Evolutionary conservation across 2,113 vertebrate genomes (phyloP).

Genomic region (Alligator sinensis): DNA sequence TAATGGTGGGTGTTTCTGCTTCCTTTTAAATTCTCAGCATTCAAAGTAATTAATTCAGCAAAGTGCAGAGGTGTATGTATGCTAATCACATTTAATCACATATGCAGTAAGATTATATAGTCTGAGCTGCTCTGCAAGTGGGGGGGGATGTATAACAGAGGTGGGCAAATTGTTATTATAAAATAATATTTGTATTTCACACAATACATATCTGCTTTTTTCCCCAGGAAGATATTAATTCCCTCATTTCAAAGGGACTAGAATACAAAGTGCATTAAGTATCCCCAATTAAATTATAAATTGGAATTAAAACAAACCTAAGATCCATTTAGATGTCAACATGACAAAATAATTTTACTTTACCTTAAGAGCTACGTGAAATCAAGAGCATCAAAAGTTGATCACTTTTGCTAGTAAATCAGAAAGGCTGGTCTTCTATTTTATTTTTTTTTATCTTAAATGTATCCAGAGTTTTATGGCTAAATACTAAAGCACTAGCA

Average conservation of each 20-base stretch:
- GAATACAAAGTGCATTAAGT: not conserved
- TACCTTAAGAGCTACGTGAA: not conserved
- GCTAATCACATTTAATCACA: not conserved
- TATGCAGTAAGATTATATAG: not conserved
- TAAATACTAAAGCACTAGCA: conserved; percentile 91
- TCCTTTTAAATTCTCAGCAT: conserved; percentile 41
- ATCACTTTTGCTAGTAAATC: conserved; percentile 74
- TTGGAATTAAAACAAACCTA: not conserved
- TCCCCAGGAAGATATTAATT: not conserved
- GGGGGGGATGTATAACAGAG: not conserved
- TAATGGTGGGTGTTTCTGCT: not conserved
- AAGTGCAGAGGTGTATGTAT: not conserved
- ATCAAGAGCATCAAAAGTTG: conserved; percentile 7
- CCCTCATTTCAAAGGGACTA: not conserved
- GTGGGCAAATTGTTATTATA: not conserved
- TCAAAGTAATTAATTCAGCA: conserved; percentile 2
- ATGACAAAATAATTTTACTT: not conserved
- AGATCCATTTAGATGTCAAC: not conserved
- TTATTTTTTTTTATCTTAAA: conserved; percentile 89
- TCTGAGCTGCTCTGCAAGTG: not conserved
- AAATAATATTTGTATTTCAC: not conserved
- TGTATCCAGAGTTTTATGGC: conserved; percentile 87
- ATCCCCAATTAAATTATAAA: conserved; percentile 6
- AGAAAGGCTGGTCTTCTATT: conserved; percentile 82
- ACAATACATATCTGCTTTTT: not conserved